Conservation (phyloP, 2,888 invertebrate genomes). For the Hirudinaria manillensis region DNA sequence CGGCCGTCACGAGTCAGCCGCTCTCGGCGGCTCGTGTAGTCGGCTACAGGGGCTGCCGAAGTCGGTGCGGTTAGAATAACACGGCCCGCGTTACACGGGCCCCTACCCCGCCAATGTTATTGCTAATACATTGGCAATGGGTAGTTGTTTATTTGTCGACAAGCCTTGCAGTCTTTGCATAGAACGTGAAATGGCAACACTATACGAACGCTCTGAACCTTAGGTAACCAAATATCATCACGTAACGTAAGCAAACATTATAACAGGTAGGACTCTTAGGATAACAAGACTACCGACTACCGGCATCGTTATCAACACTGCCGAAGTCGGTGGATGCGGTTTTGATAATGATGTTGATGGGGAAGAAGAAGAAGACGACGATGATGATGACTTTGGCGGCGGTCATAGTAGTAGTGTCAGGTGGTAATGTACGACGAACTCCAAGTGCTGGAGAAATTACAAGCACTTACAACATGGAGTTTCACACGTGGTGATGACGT, state of each 20-base stretch:
- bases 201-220: not conserved
- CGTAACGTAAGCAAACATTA: constrained; percentile 8
- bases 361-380: not conserved
- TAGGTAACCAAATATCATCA: constrained; percentile 7
- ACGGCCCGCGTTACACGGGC: too few species aligned
- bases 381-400: not conserved
- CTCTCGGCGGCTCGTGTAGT: too few species aligned
- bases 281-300: too few species aligned
- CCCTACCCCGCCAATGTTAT: too few species aligned
- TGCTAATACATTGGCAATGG: too few species aligned
- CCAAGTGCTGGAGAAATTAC: not conserved
- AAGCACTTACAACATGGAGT: not conserved
- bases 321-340: not conserved
- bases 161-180: too few species aligned
- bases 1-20: too few species aligned
- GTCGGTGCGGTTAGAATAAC: too few species aligned
- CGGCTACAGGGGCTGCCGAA: too few species aligned
- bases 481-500: not conserved
- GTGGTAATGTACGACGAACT: not conserved
- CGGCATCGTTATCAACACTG: too few species aligned
- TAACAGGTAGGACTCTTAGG: constrained; percentile 6
- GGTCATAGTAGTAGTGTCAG: not conserved
- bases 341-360: not conserved
- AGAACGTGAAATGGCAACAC: too few species aligned
- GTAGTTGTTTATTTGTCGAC: too few species aligned